Percentiles rank a stretch among this genome's conserved stretches.
phyloP scores from a whole-genome alignment of 1,140 invertebrate species.

The Hermetia illucens region DNA sequence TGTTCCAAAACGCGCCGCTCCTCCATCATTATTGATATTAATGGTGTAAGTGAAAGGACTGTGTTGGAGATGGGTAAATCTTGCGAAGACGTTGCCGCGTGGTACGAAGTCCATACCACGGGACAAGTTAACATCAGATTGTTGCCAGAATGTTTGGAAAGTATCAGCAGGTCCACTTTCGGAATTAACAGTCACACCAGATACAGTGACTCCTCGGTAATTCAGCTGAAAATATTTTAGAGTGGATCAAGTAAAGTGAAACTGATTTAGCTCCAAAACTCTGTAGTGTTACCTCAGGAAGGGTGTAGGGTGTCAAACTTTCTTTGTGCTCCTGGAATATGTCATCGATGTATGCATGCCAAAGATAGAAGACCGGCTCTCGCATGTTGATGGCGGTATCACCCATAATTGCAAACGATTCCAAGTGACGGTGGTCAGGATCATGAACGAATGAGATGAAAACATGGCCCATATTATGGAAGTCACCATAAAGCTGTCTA shows the following conservation, averaged over 20 bases:
- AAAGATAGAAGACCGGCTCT: slow-evolving; percentile 74
- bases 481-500: slow-evolving; percentile 50
- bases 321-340: slow-evolving; percentile 64
- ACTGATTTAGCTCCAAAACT: background rate
- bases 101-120: slow-evolving; percentile 63
- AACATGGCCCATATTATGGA: slow-evolving; percentile 55
- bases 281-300: slow-evolving; percentile 27
- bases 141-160: slow-evolving; percentile 55
- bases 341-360: slow-evolving; percentile 67
- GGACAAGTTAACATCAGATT: slow-evolving; percentile 56
- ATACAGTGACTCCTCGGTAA: slow-evolving; percentile 46
- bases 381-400: slow-evolving; percentile 60
- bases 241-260: no score
- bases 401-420: slow-evolving; percentile 52
- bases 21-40: slow-evolving; percentile 44
- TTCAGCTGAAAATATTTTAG: slow-evolving; percentile 35
- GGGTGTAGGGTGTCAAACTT: slow-evolving; percentile 45
- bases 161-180: slow-evolving; percentile 36
- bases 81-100: slow-evolving; percentile 49
- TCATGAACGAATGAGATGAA: slow-evolving; percentile 55
- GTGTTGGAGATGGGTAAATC: slow-evolving; percentile 62
- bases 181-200: slow-evolving; percentile 34
- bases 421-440: slow-evolving; percentile 53
- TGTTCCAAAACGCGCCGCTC: slow-evolving; percentile 41
- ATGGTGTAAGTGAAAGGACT: slow-evolving; percentile 50